Evolutionary conservation across 2,113 vertebrate genomes (phyloP).

Genomic region (Alaudala cheleensis): DNA sequence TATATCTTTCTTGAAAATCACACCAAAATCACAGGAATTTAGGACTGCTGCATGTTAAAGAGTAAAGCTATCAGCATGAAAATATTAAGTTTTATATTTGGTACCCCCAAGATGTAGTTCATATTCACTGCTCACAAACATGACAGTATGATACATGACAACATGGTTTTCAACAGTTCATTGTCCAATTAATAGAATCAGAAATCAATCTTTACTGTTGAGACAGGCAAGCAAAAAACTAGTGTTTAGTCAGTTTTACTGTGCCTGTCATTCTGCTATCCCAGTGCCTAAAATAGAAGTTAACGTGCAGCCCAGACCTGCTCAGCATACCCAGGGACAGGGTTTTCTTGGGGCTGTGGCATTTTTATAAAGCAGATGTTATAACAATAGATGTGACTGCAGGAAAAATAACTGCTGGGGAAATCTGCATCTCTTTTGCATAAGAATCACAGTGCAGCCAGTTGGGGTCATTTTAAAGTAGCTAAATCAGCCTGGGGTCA

Average conservation of each 20-base stretch:
- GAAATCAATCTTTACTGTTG: not conserved
- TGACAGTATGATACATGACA: not conserved
- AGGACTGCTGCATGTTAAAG: not conserved
- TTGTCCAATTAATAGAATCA: constrained; percentile 18
- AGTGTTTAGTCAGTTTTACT: not conserved
- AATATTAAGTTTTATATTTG: not conserved
- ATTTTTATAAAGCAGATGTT: constrained; percentile 31
- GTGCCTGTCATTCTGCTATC: not conserved
- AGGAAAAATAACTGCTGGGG: not conserved
- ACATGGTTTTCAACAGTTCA: not conserved
- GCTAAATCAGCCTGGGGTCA: not conserved
- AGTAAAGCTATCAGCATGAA: not conserved
- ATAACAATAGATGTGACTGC: not conserved
- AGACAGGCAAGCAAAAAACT: not conserved
- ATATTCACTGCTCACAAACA: not conserved
- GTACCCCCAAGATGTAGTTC: not conserved
- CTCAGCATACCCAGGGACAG: not conserved
- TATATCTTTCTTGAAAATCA: not conserved
- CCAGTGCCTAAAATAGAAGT: not conserved
- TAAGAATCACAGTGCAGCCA: not conserved
- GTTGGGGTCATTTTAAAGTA: not conserved
- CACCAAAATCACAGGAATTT: not conserved
- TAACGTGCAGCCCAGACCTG: not conserved
- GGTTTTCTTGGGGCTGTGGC: not conserved
- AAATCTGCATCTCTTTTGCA: not conserved